Percentiles rank a stretch among this genome's conserved stretches.
Conservation (phyloP, 2,797 vertebrate species). For the Ispidina picta region DNA sequence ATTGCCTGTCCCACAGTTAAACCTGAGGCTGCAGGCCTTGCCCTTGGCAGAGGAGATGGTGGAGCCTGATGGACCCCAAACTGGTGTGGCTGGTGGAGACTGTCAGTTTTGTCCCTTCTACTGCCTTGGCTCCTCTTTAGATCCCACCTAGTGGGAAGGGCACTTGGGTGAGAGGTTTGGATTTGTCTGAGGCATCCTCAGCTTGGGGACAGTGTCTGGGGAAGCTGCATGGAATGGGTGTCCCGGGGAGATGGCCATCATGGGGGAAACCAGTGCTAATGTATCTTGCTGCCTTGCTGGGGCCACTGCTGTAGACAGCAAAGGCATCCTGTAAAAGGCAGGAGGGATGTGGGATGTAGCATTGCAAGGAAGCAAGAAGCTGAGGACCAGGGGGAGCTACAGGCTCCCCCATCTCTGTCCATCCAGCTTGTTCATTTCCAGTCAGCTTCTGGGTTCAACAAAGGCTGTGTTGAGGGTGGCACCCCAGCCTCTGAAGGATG, state of each 20-base stretch:
- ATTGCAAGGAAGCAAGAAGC: background rate
- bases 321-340: background rate
- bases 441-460: background rate
- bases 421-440: background rate
- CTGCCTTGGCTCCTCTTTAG: background rate
- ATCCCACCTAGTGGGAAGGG: background rate
- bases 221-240: background rate
- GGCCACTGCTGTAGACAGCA: background rate
- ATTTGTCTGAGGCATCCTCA: background rate
- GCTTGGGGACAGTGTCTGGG: background rate
- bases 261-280: background rate
- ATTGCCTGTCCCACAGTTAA: accelerated
- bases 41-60: accelerated
- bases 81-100: background rate
- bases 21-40: background rate
- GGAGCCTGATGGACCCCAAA: background rate
- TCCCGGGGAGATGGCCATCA: background rate
- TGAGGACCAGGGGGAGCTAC: background rate
- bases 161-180: background rate
- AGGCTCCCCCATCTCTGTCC: background rate
- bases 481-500: background rate
- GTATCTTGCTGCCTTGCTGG: background rate
- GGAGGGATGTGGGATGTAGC: background rate
- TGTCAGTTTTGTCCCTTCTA: background rate
- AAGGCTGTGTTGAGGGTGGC: background rate